A percentile compares a stretch with the other conserved stretches of the same genome.
Evolutionary conservation across 2,797 vertebrate species (phyloP).

Genomic region (Tarsius wallacei): DNA sequence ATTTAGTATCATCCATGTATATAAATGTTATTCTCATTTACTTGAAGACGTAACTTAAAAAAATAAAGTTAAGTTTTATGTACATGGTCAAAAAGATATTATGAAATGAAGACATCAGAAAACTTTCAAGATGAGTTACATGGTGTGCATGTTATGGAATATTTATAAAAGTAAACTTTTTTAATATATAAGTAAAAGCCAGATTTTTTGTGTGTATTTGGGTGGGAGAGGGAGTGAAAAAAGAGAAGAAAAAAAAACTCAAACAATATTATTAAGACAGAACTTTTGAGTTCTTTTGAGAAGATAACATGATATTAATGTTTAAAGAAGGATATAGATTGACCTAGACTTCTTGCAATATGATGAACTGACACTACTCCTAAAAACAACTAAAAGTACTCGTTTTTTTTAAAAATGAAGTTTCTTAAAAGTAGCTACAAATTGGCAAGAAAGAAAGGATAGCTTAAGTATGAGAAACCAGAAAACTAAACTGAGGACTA

Average conservation of each 20-base stretch:
- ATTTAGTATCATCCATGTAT: neutral
- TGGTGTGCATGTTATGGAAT: neutral
- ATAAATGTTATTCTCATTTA: neutral
- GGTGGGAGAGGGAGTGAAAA: accelerated
- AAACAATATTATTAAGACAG: neutral
- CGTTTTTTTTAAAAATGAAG: neutral
- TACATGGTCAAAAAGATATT: neutral
- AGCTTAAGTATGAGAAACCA: neutral
- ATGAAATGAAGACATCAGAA: neutral
- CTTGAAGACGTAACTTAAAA: neutral
- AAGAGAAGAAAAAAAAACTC: neutral
- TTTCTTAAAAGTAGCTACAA: neutral
- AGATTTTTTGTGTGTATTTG: neutral
- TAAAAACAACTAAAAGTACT: neutral
- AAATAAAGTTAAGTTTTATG: neutral
- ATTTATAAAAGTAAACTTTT: neutral
- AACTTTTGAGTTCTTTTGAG: neutral
- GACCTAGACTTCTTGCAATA: neutral
- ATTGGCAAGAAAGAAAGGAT: neutral
- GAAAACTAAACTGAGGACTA: neutral
- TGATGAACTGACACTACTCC: neutral
- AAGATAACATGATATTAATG: neutral
- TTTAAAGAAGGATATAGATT: neutral
- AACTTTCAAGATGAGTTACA: neutral
- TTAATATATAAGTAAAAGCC: neutral